phyloP scores from a whole-genome alignment of 2,797 vertebrate species.

The Tadarida brasiliensis region DNA sequence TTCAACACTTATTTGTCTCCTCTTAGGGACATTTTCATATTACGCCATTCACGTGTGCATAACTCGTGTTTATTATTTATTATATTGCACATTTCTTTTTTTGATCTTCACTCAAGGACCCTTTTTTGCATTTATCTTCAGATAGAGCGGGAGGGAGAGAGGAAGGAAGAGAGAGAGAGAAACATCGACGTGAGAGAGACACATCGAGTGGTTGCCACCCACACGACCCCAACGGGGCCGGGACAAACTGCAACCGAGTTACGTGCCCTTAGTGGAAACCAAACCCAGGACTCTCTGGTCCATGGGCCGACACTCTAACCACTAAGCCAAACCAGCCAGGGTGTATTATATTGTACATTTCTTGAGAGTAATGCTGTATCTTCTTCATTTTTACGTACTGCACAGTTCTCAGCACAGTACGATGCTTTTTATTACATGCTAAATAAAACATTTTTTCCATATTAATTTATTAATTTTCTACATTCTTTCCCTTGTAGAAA shows the following conservation, averaged over 20 bases:
- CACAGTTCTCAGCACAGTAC: not conserved
- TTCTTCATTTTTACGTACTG: not conserved
- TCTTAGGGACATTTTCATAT: not conserved
- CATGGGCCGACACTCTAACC: too few relatives aligned
- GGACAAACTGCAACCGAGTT: too few relatives aligned
- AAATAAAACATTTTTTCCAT: not conserved
- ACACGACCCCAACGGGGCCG: too few relatives aligned
- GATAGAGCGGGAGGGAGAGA: too few relatives aligned
- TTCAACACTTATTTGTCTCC: not conserved
- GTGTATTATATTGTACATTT: not conserved
- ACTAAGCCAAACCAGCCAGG: too few relatives aligned
- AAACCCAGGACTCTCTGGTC: too few relatives aligned
- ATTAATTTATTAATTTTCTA: not conserved
- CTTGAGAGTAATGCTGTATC: not conserved
- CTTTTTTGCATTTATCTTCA: too few relatives aligned
- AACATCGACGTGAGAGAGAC: too few relatives aligned
- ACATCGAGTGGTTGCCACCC: too few relatives aligned
- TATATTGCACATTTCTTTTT: not conserved
- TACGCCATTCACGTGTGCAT: not conserved
- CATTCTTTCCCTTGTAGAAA: not conserved
- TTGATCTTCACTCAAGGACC: too few relatives aligned
- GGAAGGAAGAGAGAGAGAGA: too few relatives aligned
- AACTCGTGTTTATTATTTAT: not conserved
- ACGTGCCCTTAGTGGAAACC: too few relatives aligned
- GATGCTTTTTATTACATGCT: not conserved